Percentiles rank a stretch among this genome's conserved stretches.
phyloP scores from a whole-genome alignment of 2,888 invertebrate genomes.

The Scaptomyza flava region DNA sequence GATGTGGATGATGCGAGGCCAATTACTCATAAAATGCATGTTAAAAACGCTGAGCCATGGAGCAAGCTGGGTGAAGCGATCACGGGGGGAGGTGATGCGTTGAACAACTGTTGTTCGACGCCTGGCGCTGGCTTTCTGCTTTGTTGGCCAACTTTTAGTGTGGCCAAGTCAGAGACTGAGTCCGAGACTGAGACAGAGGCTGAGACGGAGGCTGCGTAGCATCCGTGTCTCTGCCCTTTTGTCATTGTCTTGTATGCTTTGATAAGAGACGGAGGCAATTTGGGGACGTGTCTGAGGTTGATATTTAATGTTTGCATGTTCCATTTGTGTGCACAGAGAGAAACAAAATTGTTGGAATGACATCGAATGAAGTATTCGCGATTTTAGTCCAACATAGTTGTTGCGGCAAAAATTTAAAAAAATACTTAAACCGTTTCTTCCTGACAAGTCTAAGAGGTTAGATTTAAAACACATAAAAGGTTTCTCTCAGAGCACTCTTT shows the following conservation, averaged over 20 bases:
- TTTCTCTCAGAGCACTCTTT: no score
- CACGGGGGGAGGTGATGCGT: slow-evolving; percentile 17
- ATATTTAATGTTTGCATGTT: slow-evolving; percentile 73
- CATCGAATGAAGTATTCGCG: no score
- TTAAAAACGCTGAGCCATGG: slow-evolving; percentile 62
- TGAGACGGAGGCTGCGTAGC: slow-evolving; percentile 18
- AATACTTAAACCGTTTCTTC: no score
- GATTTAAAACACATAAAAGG: no score
- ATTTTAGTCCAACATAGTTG: no score
- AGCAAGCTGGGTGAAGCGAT: slow-evolving; percentile 11
- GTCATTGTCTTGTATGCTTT: slow-evolving; percentile 81
- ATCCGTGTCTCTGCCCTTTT: slow-evolving; percentile 73
- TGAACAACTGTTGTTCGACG: slow-evolving; percentile 76
- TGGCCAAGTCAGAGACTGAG: slow-evolving; percentile 10
- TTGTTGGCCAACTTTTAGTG: slow-evolving; percentile 36
- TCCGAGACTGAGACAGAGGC: slow-evolving; percentile 1
- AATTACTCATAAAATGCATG: slow-evolving; percentile 80
- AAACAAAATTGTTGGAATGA: no score
- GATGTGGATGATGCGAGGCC: slow-evolving; percentile 73
- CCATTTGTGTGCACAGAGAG: slow-evolving; percentile 35
- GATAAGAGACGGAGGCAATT: slow-evolving; percentile 74
- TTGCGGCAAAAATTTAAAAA: no score
- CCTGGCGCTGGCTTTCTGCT: slow-evolving; percentile 52
- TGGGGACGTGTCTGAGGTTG: slow-evolving; percentile 63
- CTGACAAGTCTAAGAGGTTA: no score